phyloP scores from a whole-genome alignment of 2,797 vertebrate species.

The Lepus oiostolus region DNA sequence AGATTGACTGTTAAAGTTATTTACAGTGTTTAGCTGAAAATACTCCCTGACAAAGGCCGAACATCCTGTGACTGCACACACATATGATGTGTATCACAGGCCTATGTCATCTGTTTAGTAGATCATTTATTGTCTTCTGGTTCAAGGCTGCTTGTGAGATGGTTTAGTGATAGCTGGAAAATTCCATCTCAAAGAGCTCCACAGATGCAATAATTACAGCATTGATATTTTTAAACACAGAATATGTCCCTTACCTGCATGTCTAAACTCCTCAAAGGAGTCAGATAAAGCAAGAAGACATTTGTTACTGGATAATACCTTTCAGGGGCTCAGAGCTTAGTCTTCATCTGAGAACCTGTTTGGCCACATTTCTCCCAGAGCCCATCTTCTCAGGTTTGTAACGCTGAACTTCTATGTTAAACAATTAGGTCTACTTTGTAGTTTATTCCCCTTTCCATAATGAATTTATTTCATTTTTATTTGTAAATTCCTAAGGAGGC shows the following conservation, averaged over 20 bases:
- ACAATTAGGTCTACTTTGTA: neutral
- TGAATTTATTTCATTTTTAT: neutral
- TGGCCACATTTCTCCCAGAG: neutral
- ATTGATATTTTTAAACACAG: neutral
- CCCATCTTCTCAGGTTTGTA: neutral
- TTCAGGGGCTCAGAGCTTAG: neutral
- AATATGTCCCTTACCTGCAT: neutral
- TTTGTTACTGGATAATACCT: neutral
- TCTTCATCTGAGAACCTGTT: neutral
- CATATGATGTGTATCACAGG: neutral
- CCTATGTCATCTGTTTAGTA: neutral
- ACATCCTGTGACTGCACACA: neutral
- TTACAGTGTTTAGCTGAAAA: neutral
- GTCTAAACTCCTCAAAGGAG: neutral
- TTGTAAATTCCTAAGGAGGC: neutral
- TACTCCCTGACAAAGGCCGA: neutral
- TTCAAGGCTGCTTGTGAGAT: neutral
- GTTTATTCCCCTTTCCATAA: neutral
- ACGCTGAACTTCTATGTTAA: slow-evolving; percentile 20
- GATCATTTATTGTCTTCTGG: slow-evolving; percentile 7
- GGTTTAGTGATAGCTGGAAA: slow-evolving; percentile 9
- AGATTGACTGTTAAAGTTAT: neutral
- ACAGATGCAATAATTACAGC: neutral
- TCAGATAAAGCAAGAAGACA: neutral
- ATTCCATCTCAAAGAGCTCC: neutral